These are phyloP conservation scores for Mythimna pallens DNA, from an alignment of 2,888 invertebrate genomes.

Conservation along the genomic window DNA sequence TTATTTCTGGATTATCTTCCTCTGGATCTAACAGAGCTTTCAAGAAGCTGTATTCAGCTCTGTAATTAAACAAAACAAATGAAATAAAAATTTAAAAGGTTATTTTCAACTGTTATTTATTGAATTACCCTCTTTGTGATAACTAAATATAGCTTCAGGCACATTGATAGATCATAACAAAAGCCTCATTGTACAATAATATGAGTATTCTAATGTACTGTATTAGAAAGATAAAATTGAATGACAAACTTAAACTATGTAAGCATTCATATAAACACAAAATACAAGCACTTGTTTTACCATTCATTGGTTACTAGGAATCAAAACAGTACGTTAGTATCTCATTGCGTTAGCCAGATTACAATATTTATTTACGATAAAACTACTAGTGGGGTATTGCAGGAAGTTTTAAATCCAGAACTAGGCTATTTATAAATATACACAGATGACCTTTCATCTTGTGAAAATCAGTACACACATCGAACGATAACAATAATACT, in stretches of 20 bases:
- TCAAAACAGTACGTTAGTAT: background rate
- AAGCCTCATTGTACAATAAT: background rate
- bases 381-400: constrained; percentile 17
- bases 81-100: background rate
- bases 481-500: constrained; percentile 61
- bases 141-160: background rate
- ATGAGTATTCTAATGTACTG: background rate
- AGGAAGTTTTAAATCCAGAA: constrained; percentile 43
- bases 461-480: constrained; percentile 25
- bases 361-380: constrained; percentile 10
- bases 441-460: constrained; percentile 37
- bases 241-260: background rate
- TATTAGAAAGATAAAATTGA: background rate
- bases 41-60: constrained; percentile 81
- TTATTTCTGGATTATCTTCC: constrained; percentile 82
- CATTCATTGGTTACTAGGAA: constrained; percentile 2
- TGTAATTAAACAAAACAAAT: constrained; percentile 57
- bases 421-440: constrained; percentile 44
- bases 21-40: constrained; percentile 84
- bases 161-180: constrained; percentile 3
- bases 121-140: constrained; percentile 19
- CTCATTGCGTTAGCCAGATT: constrained; percentile 9
- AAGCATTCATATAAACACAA: background rate
- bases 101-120: background rate
- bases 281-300: background rate